A percentile compares a stretch with the other conserved stretches of the same genome.
Evolutionary conservation across 30 jellyfish, hydroid and myxozoan species (phyloP).

Genomic region (Sanderia malayensis): DNA sequence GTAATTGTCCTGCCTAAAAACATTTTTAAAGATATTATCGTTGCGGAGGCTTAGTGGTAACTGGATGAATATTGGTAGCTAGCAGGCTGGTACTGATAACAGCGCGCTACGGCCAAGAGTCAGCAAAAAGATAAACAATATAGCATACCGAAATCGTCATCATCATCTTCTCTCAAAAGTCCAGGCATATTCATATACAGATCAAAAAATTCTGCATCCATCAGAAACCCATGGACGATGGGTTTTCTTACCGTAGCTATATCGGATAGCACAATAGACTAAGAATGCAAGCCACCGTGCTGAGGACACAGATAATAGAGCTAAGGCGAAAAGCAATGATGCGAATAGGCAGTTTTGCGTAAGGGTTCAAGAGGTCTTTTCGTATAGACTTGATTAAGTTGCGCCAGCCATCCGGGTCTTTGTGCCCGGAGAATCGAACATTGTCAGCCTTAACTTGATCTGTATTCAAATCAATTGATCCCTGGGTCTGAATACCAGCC

Average conservation of each 20-base stretch:
- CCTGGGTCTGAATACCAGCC: conserved; percentile 52
- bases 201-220: conserved; percentile 48
- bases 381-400: neutral
- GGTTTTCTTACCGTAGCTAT: too few species aligned
- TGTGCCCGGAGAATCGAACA: conserved; percentile 49
- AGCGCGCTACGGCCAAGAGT: too few species aligned
- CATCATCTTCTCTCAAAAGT: conserved; percentile 59
- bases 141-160: conserved; percentile 46
- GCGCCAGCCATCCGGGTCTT: conserved; percentile 39
- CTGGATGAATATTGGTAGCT: too few species aligned
- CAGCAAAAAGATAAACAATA: neutral
- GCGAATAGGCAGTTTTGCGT: conserved; percentile 46
- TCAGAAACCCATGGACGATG: conserved; percentile 48
- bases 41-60: too few species aligned
- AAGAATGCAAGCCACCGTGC: neutral
- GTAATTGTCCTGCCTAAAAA: too few species aligned
- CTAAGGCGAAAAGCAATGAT: conserved; percentile 48
- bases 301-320: too few species aligned
- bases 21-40: too few species aligned
- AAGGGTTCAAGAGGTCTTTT: conserved; percentile 60
- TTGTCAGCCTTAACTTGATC: conserved; percentile 53
- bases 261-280: neutral
- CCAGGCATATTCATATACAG: conserved; percentile 72
- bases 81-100: too few species aligned
- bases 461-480: conserved; percentile 68